These are phyloP conservation scores for Xylocopa sonorina DNA, from an alignment of 1,140 invertebrate genomes.

Conservation along the genomic window DNA sequence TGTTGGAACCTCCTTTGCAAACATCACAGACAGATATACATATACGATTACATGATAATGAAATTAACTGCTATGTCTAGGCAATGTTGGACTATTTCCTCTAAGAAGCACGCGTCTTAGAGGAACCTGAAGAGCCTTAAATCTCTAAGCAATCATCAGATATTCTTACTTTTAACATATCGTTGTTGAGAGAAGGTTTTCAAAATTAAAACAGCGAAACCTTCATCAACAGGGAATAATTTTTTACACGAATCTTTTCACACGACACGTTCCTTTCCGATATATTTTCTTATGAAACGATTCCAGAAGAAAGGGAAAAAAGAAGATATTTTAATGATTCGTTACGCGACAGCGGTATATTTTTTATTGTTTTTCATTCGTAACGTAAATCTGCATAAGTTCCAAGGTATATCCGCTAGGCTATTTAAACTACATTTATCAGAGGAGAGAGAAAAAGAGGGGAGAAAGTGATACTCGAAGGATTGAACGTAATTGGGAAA, in stretches of 20 bases:
- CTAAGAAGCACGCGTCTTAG: no score
- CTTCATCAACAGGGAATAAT: not conserved
- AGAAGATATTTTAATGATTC: constrained; percentile 27
- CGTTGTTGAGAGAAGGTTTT: not conserved
- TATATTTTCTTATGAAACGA: constrained; percentile 31
- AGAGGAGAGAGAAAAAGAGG: not conserved
- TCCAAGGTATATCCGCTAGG: constrained; percentile 7
- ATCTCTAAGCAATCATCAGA: not conserved
- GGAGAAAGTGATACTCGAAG: not conserved
- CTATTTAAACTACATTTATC: no score
- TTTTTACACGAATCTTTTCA: constrained; percentile 23
- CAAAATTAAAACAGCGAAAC: not conserved
- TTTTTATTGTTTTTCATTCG: constrained; percentile 38
- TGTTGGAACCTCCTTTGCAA: no score
- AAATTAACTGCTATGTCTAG: no score
- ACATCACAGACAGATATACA: no score
- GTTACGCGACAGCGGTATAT: constrained; percentile 17
- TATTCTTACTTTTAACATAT: constrained; percentile 32
- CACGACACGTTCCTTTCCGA: constrained; percentile 22
- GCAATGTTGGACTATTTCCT: no score
- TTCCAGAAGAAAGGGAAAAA: not conserved
- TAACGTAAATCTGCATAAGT: constrained; percentile 21
- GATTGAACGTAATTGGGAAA: constrained; percentile 1
- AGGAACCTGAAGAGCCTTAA: no score
- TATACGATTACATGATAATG: no score